Conservation (phyloP, 2,797 vertebrate species). For the Microctenopoma steveboyesi region DNA sequence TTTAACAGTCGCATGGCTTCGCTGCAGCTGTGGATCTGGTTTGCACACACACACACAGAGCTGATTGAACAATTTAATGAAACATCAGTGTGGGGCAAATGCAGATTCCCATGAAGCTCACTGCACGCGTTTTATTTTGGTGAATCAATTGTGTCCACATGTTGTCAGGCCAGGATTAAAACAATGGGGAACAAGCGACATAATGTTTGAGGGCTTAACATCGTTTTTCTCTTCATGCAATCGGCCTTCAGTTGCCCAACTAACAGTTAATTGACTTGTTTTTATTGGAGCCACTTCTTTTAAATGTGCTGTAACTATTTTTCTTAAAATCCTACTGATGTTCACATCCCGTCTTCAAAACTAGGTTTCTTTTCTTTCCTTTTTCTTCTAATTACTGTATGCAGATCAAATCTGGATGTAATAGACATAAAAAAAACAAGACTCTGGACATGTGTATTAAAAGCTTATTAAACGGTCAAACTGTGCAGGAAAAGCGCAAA, state of each 20-base stretch:
- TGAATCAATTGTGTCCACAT: conserved; percentile 57
- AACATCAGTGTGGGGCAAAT: conserved; percentile 20
- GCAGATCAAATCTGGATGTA: conserved; percentile 10
- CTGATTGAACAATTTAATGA: conserved; percentile 28
- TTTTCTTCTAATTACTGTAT: neutral
- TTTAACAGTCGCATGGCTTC: conserved; percentile 37
- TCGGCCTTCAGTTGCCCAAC: conserved; percentile 41
- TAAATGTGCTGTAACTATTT: conserved; percentile 42
- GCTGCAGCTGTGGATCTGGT: neutral
- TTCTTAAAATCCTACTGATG: conserved; percentile 14
- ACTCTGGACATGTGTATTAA: neutral
- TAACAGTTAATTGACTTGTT: conserved; percentile 40
- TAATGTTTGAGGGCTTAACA: conserved; percentile 33
- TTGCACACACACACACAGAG: neutral
- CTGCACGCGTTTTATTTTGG: conserved; percentile 20
- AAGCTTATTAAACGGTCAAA: neutral
- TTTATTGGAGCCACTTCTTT: conserved; percentile 31
- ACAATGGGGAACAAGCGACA: conserved; percentile 6
- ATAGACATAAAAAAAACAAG: neutral
- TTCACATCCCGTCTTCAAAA: conserved; percentile 21
- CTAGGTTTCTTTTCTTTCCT: conserved; percentile 3
- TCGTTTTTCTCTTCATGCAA: conserved; percentile 32
- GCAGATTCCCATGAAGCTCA: conserved; percentile 45
- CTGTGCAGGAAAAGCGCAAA: neutral
- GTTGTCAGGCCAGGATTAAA: conserved; percentile 28